A percentile compares a stretch with the other conserved stretches of the same genome.
These are phyloP conservation scores for Tupaia chinensis DNA, from an alignment of 2,113 vertebrate genomes.

Conservation along the genomic window DNA sequence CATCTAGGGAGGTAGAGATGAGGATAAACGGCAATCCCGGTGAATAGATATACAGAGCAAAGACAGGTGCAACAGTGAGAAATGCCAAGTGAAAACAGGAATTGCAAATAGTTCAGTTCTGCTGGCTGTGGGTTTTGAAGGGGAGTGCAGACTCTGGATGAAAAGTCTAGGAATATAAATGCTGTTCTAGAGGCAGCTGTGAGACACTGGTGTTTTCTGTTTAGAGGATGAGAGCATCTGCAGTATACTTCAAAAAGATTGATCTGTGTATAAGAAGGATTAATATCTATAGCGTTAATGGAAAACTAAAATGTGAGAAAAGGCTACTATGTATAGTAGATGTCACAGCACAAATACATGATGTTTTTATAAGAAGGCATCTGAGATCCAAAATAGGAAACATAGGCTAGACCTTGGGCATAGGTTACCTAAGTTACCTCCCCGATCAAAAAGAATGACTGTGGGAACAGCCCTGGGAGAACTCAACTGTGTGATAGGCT, in stretches of 20 bases:
- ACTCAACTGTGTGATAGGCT: not conserved
- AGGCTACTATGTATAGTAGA: not conserved
- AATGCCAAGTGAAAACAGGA: not conserved
- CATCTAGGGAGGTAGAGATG: not conserved
- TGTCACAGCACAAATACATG: not conserved
- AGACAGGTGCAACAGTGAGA: not conserved
- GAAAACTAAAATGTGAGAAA: slow-evolving; percentile 5
- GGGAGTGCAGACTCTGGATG: not conserved
- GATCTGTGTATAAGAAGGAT: not conserved
- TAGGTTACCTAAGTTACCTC: not conserved
- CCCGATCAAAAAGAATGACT: not conserved
- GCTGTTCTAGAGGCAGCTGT: not conserved
- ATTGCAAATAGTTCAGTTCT: not conserved
- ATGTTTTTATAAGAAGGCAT: slow-evolving; percentile 6
- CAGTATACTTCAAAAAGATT: not conserved
- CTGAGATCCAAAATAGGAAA: not conserved
- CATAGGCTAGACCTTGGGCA: not conserved
- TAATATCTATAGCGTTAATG: not conserved
- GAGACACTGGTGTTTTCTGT: not conserved
- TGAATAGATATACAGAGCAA: not conserved
- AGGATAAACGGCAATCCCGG: not conserved
- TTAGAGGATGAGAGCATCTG: not conserved
- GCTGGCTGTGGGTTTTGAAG: not conserved
- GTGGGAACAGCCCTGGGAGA: not conserved
- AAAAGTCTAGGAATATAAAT: not conserved